These are phyloP conservation scores for Morone saxatilis DNA, from an alignment of 2,113 vertebrate species.

Conservation along the genomic window DNA sequence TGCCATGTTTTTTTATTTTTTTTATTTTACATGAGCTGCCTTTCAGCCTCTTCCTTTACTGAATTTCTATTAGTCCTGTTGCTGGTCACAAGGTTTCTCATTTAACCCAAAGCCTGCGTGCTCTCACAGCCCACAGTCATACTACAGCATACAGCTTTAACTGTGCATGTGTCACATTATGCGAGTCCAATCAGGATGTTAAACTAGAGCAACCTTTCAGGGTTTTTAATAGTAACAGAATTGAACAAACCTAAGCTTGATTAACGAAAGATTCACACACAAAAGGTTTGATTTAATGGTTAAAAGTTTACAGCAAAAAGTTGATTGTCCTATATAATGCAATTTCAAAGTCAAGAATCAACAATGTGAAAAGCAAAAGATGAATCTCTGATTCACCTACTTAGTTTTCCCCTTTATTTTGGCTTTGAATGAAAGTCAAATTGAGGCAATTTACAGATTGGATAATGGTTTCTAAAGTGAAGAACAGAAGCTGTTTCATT, in stretches of 20 bases:
- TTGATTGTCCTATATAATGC: background rate
- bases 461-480: background rate
- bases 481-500: background rate
- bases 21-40: background rate
- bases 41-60: constrained; percentile 5
- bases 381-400: background rate
- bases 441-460: background rate
- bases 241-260: background rate
- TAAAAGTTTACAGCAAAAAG: background rate
- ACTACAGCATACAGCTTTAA: background rate
- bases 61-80: background rate
- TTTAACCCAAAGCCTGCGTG: constrained; percentile 19
- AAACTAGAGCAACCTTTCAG: background rate
- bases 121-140: constrained; percentile 28
- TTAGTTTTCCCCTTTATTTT: background rate
- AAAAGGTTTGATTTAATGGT: too few species aligned
- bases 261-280: background rate
- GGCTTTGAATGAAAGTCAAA: background rate
- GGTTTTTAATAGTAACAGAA: background rate
- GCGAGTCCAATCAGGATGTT: constrained; percentile 1
- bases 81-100: constrained; percentile 31
- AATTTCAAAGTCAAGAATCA: background rate
- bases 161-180: background rate
- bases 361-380: background rate
- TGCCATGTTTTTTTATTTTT: background rate